Percentiles rank a stretch among this genome's conserved stretches.
phyloP scores from a whole-genome alignment of 2,888 invertebrate genomes.

The Troilus luridus region DNA sequence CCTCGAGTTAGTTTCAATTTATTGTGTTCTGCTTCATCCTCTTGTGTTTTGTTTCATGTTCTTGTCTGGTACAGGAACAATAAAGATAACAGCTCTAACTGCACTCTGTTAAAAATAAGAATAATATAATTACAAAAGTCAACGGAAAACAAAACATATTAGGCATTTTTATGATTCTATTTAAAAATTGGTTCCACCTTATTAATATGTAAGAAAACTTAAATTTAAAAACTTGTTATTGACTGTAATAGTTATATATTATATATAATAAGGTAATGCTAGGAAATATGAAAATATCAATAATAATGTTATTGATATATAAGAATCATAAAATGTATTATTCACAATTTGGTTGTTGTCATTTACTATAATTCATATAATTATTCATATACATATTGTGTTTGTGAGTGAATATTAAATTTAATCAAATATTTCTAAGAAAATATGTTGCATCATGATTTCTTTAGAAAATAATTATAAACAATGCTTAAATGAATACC shows the following conservation, averaged over 20 bases:
- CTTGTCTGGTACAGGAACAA: too few species aligned
- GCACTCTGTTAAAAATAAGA: too few species aligned
- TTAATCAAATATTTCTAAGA: not conserved
- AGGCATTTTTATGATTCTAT: too few species aligned
- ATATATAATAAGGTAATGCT: not conserved
- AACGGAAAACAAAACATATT: too few species aligned
- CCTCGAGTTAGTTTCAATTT: not conserved
- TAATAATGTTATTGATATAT: too few species aligned
- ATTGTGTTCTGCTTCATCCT: not conserved
- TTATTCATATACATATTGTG: not conserved
- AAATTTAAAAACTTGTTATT: not conserved
- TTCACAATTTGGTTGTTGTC: not conserved
- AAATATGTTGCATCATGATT: not conserved
- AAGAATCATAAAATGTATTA: not conserved
- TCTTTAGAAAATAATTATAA: not conserved
- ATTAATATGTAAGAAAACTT: too few species aligned
- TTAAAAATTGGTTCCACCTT: too few species aligned
- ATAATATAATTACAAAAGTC: too few species aligned
- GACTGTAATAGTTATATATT: not conserved
- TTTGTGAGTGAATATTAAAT: constrained; percentile 16
- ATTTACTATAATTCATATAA: not conserved
- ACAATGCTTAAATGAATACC: constrained; percentile 25
- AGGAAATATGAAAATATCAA: not conserved
- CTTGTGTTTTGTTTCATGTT: too few species aligned
- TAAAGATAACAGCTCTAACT: too few species aligned